Evolutionary conservation across 2,888 invertebrate species (phyloP).

Genomic region (Melipona beecheii): DNA sequence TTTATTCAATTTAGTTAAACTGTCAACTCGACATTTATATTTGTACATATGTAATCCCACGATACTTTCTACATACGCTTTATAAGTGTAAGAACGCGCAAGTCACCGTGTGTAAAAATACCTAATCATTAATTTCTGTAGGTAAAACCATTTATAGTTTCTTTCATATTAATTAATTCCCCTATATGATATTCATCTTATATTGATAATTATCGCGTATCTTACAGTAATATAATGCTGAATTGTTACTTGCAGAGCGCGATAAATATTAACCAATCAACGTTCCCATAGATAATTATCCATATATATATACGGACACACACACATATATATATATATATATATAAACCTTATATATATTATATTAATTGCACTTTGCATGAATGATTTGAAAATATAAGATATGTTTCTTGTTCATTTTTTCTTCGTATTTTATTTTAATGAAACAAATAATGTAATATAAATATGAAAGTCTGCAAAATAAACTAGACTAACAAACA

Average conservation of each 20-base stretch:
- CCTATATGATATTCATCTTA: slow-evolving; percentile 16
- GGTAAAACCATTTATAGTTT: slow-evolving; percentile 5
- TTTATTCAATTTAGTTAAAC: slow-evolving; percentile 49
- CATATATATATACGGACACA: no score
- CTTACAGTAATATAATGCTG: background rate
- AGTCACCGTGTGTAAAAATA: slow-evolving; percentile 33
- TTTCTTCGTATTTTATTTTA: background rate
- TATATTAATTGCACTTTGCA: background rate
- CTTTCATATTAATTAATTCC: slow-evolving; percentile 30
- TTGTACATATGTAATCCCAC: slow-evolving; percentile 11
- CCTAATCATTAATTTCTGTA: slow-evolving; percentile 41
- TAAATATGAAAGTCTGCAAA: background rate
- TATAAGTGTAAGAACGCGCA: background rate
- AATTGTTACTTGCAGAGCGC: background rate
- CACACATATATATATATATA: no score
- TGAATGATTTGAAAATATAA: background rate
- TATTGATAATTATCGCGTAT: slow-evolving; percentile 3
- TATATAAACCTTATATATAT: no score
- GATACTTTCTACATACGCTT: slow-evolving; percentile 26
- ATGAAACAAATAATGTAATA: background rate
- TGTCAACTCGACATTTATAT: slow-evolving; percentile 57
- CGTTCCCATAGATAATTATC: background rate
- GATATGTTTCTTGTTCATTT: background rate
- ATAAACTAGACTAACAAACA: background rate
- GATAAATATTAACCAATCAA: slow-evolving; percentile 8